phyloP scores from a whole-genome alignment of 2,888 invertebrate species.

The Eupithecia centaureata region DNA sequence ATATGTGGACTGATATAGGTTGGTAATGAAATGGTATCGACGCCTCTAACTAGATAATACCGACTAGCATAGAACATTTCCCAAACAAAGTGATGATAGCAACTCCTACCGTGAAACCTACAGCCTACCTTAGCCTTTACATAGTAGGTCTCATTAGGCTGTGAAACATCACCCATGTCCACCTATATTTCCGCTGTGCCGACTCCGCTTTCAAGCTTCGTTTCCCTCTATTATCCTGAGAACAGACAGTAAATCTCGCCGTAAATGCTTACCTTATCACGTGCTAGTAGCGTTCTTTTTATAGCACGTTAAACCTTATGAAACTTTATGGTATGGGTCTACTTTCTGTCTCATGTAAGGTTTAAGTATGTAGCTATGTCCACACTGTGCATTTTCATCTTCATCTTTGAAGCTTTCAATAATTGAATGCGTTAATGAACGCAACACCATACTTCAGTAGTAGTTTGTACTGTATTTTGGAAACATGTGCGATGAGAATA shows the following conservation, averaged over 20 bases:
- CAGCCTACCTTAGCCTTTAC: neutral
- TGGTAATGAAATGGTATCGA: too few species aligned
- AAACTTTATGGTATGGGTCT: conserved; percentile 18
- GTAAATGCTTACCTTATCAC: conserved; percentile 53
- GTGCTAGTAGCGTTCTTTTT: conserved; percentile 48
- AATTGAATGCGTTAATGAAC: too few species aligned
- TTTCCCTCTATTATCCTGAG: conserved; percentile 61
- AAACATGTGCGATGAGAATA: too few species aligned
- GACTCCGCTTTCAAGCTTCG: conserved; percentile 58
- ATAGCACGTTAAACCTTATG: conserved; percentile 33
- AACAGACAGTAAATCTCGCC: conserved; percentile 59
- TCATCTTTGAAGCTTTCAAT: too few species aligned
- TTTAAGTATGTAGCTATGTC: neutral
- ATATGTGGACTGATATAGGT: too few species aligned
- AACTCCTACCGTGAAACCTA: neutral
- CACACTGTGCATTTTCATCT: too few species aligned
- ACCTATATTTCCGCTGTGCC: conserved; percentile 42
- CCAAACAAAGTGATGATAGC: neutral
- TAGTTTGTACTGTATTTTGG: too few species aligned
- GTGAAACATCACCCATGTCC: conserved; percentile 2
- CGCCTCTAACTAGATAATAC: too few species aligned
- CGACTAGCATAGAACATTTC: neutral
- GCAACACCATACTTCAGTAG: too few species aligned
- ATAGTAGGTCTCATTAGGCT: neutral
- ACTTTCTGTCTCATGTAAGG: neutral